These are phyloP conservation scores for Columbina picui DNA, from an alignment of 2,113 vertebrate genomes.

Conservation along the genomic window DNA sequence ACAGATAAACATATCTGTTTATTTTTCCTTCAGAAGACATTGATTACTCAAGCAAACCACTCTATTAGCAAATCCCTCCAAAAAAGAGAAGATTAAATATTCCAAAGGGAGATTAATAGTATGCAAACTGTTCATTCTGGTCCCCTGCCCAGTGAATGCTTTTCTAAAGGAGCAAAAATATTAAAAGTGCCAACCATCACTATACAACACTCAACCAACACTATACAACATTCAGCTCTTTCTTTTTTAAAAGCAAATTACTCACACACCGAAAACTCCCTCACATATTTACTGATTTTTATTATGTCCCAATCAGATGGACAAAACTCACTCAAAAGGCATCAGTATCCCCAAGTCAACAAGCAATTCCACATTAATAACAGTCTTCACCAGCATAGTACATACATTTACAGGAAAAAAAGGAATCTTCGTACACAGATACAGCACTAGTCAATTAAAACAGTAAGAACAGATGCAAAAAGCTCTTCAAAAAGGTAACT, in stretches of 20 bases:
- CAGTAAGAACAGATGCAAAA: background rate
- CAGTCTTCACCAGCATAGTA: background rate
- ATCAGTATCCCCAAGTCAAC: background rate
- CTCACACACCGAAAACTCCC: background rate
- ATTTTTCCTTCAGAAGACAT: background rate
- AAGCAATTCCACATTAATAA: background rate
- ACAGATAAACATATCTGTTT: slow-evolving; percentile 8
- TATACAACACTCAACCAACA: background rate
- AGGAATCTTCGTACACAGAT: background rate
- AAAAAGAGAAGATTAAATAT: slow-evolving; percentile 42
- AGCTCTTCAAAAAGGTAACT: background rate
- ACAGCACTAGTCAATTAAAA: background rate
- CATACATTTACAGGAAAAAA: background rate
- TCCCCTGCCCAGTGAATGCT: slow-evolving; percentile 3
- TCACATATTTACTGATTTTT: background rate
- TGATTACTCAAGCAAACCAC: background rate
- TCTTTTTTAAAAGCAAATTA: background rate
- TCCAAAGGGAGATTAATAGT: background rate
- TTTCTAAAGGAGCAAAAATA: slow-evolving; percentile 9
- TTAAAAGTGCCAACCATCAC: background rate
- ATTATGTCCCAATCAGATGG: background rate
- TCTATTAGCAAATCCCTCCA: slow-evolving; percentile 15
- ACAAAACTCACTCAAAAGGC: background rate
- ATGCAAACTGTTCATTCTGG: slow-evolving; percentile 29
- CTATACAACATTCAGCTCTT: background rate